Base-by-base conservation (phyloP, 2,888 invertebrate species). In the Zygothrica quintamaculata region DNA sequence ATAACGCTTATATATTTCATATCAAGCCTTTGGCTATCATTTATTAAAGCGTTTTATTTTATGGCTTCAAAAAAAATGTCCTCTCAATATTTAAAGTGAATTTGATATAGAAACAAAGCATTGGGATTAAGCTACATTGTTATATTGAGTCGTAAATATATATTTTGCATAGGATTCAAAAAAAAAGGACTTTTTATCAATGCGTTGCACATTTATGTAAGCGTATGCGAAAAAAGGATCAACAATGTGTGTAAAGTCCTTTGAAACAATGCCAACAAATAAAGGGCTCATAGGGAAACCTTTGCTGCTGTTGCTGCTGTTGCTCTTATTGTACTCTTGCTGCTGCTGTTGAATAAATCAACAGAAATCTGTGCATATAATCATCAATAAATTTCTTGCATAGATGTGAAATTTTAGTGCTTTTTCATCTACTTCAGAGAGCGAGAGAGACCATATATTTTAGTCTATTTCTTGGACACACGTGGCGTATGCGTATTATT, bases 401-500 rank as follows among this genome's bases (percentile, higher is more conserved):
- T 25, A 65, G 18, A 12, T 64, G 37, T n/a, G n/a, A n/a, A n/a
- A n/a, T 22, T 61, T 72, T 65, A 68, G 42, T 50, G 64, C 51
- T 52, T 26, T 55, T 57, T 65, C 40, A 65, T 71, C 56, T 31
- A 70, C 60, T 58, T n/a, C n/a, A n/a, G n/a, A n/a, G n/a, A n/a
- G n/a, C n/a, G n/a, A n/a, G n/a, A n/a, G n/a, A 22, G 22, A 18
- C 44, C 15, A 34, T 43, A 36, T 29, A 33, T 50, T 52, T 52
- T 34, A 4, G 22, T 26, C 16, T 33, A 40, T 51, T 15, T 25
- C 11, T 51, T 29, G n/a, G 36, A 31, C 31, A 40, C 55, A 48
- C 57, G 44, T 37, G 42, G 69, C 69, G 74, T 64, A 71, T 71
- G 48, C 16, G 58, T 29, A 57, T 74, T 72, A 59, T 74, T 50